Base-by-base conservation (phyloP, 2,888 invertebrate genomes). In the Pecten maximus region DNA sequence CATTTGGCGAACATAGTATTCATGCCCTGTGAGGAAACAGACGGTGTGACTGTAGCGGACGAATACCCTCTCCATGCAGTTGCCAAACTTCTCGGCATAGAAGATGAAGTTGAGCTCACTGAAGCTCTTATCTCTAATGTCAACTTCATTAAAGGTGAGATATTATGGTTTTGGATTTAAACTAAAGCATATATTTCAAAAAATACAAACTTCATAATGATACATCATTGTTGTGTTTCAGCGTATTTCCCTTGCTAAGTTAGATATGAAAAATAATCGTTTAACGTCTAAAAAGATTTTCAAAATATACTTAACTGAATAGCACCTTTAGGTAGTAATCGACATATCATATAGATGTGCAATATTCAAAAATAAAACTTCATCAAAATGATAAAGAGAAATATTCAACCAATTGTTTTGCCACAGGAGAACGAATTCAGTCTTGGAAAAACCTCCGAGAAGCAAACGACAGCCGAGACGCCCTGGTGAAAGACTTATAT, bases 1-100 rank as follows among this genome's bases (percentile, higher is more conserved):
- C 95, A 95, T 87, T 92, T 96, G 74, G 95, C 96, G 15, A 96
- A 96, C 91, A 94, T 96, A 44, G 94, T 93, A 60, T 96, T 96
- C 89, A 92, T 94, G 88, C 94, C 95, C 12, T 95, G 94, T 89
- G 95, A 95, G 40, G 94, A 94, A 88, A 95, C 94, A 6, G 95
- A 95, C 54, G 95, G 95, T 3, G 95, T 95, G n/a, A 94, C 93
- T 19, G 94, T 95, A 23, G 94, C 93, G 1, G 95, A 95, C 90
- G 95, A 95, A 88, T 94, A 95, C 88, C 95, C 95, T 0, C 92
- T 95, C n/a, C 94, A 95, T 60, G 94, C 94, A 6, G 95, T 94
- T 28, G 94, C 94, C 87, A 95, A 95, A 89, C 91, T 95, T 89
- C 93, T 95, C 12, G 94, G 94, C 8, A 93, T 95, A 35, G 94